phyloP scores from a whole-genome alignment of 1,140 invertebrate genomes.

The Lordiphosa mommai region DNA sequence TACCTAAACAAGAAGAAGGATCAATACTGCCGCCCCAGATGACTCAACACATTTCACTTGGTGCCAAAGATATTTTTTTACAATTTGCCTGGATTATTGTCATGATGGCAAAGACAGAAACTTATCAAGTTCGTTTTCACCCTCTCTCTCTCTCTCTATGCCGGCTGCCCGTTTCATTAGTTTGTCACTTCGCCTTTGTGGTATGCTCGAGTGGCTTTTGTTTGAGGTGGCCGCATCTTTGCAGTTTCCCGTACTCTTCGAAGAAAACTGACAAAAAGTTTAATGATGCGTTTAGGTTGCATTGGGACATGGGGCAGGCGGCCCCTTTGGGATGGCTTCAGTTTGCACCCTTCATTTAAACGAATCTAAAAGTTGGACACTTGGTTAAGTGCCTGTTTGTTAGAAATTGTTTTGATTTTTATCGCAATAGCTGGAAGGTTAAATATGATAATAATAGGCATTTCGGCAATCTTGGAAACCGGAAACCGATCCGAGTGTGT shows the following conservation, averaged over 20 bases:
- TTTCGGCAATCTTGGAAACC: too few species aligned
- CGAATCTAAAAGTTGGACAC: slow-evolving; percentile 6
- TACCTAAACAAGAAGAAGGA: neutral
- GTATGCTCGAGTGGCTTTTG: slow-evolving; percentile 43
- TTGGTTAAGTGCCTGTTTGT: neutral
- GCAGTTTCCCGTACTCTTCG: slow-evolving; percentile 10
- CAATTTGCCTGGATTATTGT: slow-evolving; percentile 50
- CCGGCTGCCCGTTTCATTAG: slow-evolving; percentile 46
- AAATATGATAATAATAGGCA: too few species aligned
- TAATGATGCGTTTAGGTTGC: slow-evolving; percentile 73
- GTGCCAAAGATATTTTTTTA: too few species aligned
- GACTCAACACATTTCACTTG: too few species aligned
- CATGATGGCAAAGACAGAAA: slow-evolving; percentile 3
- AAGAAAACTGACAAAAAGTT: slow-evolving; percentile 63
- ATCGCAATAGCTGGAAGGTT: too few species aligned
- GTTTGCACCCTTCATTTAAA: too few species aligned
- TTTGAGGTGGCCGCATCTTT: slow-evolving; percentile 46
- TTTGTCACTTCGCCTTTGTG: slow-evolving; percentile 51
- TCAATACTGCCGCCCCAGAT: neutral
- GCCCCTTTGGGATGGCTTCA: neutral
- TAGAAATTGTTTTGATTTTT: too few species aligned
- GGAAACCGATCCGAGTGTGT: too few species aligned
- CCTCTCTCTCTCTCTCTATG: neutral
- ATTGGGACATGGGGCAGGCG: slow-evolving; percentile 16
- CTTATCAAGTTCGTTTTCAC: slow-evolving; percentile 22